Conservation (phyloP, 2,888 invertebrate genomes). For the Ectemnius lituratus region DNA sequence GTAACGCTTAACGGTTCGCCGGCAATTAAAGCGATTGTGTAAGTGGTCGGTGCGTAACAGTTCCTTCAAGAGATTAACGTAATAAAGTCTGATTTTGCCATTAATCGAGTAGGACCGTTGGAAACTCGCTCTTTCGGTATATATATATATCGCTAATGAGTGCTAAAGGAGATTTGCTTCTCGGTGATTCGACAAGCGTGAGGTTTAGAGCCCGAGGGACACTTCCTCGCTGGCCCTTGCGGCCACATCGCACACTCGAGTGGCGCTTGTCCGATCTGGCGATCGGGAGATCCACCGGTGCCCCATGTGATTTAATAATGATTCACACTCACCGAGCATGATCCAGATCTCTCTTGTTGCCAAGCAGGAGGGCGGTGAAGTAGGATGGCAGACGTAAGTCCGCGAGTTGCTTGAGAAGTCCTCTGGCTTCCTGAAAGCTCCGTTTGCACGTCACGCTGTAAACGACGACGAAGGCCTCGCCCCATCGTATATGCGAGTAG, state of each 20-base stretch:
- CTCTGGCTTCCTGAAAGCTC: slow-evolving; percentile 87
- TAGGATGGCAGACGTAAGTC: slow-evolving; percentile 87
- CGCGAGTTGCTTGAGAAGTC: slow-evolving; percentile 85
- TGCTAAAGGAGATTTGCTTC: too few species aligned
- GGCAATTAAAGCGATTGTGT: slow-evolving; percentile 9
- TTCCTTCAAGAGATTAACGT: not conserved
- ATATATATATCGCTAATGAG: too few species aligned
- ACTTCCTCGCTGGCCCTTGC: too few species aligned
- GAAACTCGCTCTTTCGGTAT: not conserved
- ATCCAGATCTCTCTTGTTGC: slow-evolving; percentile 90
- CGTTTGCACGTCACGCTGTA: slow-evolving; percentile 88
- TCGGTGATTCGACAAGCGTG: too few species aligned
- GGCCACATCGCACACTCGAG: too few species aligned
- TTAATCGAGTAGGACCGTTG: not conserved
- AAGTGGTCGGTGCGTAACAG: slow-evolving; percentile 14
- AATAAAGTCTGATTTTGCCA: slow-evolving; percentile 4
- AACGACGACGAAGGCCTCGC: slow-evolving; percentile 89
- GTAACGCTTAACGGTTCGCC: slow-evolving; percentile 31
- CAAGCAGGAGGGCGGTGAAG: slow-evolving; percentile 87
- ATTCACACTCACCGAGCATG: slow-evolving; percentile 83
- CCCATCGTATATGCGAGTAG: slow-evolving; percentile 89
- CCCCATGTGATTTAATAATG: slow-evolving; percentile 14
- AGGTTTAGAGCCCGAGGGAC: too few species aligned
- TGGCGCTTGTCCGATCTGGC: not conserved
- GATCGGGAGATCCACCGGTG: not conserved